These are phyloP conservation scores for Trilocha varians DNA, from an alignment of 2,888 invertebrate species.

Conservation along the genomic window DNA sequence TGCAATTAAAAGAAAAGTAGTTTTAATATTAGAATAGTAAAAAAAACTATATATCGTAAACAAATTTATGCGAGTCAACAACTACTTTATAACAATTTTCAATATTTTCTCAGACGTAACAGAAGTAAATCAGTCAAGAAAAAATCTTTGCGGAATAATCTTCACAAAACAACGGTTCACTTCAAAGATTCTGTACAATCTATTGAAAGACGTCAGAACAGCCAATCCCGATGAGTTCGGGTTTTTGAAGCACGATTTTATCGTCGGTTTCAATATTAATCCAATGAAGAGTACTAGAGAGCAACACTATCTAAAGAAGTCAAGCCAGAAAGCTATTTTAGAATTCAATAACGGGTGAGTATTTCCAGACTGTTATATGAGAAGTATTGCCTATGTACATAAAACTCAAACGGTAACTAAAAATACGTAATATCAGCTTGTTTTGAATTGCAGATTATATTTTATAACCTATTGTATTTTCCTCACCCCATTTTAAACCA, in stretches of 20 bases:
- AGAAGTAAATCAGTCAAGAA: conserved; percentile 35
- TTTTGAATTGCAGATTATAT: too few species aligned
- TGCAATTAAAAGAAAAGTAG: too few species aligned
- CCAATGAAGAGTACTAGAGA: conserved; percentile 74
- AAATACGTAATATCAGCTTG: too few species aligned
- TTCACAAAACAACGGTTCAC: conserved; percentile 83
- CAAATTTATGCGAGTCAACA: background rate
- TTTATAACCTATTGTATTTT: too few species aligned
- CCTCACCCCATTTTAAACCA: too few species aligned
- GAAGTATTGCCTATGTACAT: too few species aligned
- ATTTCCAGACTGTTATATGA: background rate
- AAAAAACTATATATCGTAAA: background rate
- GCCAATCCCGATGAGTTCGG: conserved; percentile 56
- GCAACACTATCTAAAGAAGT: conserved; percentile 62
- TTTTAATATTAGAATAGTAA: background rate
- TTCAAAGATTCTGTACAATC: conserved; percentile 81
- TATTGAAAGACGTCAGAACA: conserved; percentile 70
- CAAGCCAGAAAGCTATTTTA: conserved; percentile 66
- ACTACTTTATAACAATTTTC: background rate
- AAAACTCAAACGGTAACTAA: too few species aligned
- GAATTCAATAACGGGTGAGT: conserved; percentile 61
- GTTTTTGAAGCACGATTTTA: conserved; percentile 79
- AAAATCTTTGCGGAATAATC: conserved; percentile 78
- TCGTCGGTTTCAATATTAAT: conserved; percentile 78
- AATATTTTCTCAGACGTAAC: conserved; percentile 26